These are phyloP conservation scores for Tigriopus californicus DNA, from an alignment of 2,888 invertebrate species.

Conservation along the genomic window DNA sequence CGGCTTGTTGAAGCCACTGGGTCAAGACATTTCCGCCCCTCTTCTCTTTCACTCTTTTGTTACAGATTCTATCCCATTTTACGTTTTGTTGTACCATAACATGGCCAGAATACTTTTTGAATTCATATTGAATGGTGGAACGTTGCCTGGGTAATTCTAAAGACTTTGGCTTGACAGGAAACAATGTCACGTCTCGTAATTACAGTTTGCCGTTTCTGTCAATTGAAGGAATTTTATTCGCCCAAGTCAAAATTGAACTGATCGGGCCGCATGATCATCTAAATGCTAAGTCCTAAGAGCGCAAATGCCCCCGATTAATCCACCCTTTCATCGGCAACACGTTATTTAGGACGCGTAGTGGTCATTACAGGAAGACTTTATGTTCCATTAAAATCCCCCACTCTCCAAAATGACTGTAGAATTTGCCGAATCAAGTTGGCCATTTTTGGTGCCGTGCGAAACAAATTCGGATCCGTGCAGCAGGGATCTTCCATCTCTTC, in stretches of 20 bases:
- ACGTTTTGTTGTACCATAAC: background rate
- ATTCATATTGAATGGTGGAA: background rate
- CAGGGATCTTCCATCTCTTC: no score
- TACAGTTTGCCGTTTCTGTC: background rate
- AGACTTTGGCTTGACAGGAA: background rate
- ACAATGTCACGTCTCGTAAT: background rate
- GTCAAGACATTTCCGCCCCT: background rate
- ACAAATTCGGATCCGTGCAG: no score
- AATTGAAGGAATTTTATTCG: background rate
- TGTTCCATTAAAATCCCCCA: background rate
- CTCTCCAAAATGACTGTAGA: background rate
- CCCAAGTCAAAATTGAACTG: background rate
- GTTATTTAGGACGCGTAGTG: background rate
- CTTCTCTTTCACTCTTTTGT: background rate
- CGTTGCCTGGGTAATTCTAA: background rate
- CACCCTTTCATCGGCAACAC: background rate
- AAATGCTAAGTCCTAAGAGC: background rate
- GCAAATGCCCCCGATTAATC: background rate
- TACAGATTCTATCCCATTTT: background rate
- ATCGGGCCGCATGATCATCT: background rate
- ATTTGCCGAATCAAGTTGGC: background rate
- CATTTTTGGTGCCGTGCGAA: no score
- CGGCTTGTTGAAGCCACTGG: background rate
- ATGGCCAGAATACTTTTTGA: background rate
- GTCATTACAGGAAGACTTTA: background rate